Base-by-base conservation (phyloP, 2,888 invertebrate species). In the Cataglyphis altisquamis region DNA sequence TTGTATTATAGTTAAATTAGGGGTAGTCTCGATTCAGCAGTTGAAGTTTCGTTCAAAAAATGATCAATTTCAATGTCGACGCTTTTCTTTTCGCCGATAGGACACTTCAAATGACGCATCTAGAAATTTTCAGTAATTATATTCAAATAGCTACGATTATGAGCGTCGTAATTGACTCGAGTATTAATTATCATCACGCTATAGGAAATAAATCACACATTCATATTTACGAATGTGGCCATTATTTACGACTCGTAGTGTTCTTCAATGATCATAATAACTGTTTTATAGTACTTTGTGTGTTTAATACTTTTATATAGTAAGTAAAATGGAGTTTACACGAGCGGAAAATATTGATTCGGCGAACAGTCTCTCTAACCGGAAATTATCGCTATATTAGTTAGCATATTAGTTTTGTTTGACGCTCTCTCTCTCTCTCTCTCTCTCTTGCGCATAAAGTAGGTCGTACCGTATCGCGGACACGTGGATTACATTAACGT, bases 401-500 rank as follows among this genome's bases (percentile, higher is more conserved):
- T 68, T 68, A 68, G 10, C 45, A 6, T 32, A 36, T 21, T 45
- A 41, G 18, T 52, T 78, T 78, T 78, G 45, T 78, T 78, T 78
- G 48, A 45, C 32, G 60, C 70, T 70, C 60, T 57, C 78, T 41
- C 57, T 66, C 25, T 29, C 25, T 29, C 57, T 57, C 78, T 41
- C 57, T 66, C 29, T 29, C 29, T 29, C 29, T 66, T 29, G 57
- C 21, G 57, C 18, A 60, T 60, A 78, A 78, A 70, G 70, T 78
- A 78, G 78, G 70, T 70, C 70, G 60, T 70, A 57, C 10, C 32
- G 12, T 39, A 68, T 78, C 39, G 41, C 80, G 52, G 48, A 70
- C 80, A 68, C 68, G 68, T 80, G 80, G 62, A 70, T 78, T 55
- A 60, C 41, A 67, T 80, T 80, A 80, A 83, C 62, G 52, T 64